Percentiles rank a stretch among this genome's conserved stretches.
Evolutionary conservation across 2,888 invertebrate genomes (phyloP).

Genomic region (Brachyopa scutellaris): DNA sequence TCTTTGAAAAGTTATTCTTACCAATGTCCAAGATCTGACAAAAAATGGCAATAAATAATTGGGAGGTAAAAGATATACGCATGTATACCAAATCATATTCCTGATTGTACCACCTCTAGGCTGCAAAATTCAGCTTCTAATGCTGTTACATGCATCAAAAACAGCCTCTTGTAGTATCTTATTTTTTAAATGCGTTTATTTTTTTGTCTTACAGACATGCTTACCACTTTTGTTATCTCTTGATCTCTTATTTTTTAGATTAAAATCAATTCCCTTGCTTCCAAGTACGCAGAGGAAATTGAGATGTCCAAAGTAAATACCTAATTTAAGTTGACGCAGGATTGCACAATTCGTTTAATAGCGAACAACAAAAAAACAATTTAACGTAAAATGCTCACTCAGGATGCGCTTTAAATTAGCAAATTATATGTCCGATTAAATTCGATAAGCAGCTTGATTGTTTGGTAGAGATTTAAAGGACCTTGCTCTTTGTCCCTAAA

Average conservation of each 20-base stretch:
- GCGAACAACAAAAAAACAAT: constrained; percentile 13
- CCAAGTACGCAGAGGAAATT: constrained; percentile 27
- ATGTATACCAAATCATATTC: too few species aligned
- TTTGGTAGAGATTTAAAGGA: not conserved
- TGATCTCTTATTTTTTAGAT: not conserved
- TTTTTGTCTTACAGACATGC: too few species aligned
- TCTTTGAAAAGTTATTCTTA: too few species aligned
- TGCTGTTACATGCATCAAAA: too few species aligned
- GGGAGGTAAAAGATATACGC: too few species aligned
- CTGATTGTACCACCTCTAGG: too few species aligned
- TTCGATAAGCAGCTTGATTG: constrained; percentile 54
- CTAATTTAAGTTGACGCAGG: constrained; percentile 46
- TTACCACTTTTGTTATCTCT: too few species aligned
- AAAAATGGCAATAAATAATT: too few species aligned
- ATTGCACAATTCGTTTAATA: constrained; percentile 1
- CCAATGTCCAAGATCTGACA: too few species aligned
- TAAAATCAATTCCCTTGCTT: not conserved
- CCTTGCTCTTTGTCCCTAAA: not conserved
- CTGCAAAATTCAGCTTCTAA: too few species aligned
- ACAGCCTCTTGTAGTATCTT: too few species aligned
- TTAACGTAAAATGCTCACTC: constrained; percentile 54
- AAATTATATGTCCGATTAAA: constrained; percentile 69
- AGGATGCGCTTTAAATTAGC: constrained; percentile 71
- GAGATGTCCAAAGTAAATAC: constrained; percentile 38
- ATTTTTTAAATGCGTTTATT: too few species aligned